These are phyloP conservation scores for Periophthalmus magnuspinnatus DNA, from an alignment of 2,797 vertebrate genomes.

Conservation along the genomic window DNA sequence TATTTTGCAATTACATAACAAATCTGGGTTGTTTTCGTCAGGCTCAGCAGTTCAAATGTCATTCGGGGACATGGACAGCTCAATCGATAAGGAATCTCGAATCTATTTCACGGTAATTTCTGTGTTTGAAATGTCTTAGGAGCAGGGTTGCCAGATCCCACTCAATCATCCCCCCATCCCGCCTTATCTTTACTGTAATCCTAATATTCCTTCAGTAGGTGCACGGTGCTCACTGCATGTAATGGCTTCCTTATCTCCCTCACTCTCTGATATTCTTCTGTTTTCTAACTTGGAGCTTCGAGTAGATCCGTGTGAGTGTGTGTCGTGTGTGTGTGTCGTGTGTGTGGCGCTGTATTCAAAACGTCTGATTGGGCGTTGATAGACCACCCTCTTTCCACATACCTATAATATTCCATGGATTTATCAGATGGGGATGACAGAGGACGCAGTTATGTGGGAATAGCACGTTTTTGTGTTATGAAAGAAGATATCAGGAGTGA, in stretches of 20 bases:
- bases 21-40: not conserved
- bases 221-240: not conserved
- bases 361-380: slow-evolving; percentile 17
- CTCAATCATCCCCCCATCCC: not conserved
- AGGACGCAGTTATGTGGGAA: not conserved
- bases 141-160: not conserved
- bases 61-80: not conserved
- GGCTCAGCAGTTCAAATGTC: not conserved
- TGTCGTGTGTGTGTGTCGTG: slow-evolving; percentile 21
- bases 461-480: not conserved
- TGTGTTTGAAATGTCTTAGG: not conserved
- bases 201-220: slow-evolving; percentile 4
- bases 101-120: not conserved
- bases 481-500: not conserved
- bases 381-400: not conserved
- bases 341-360: slow-evolving; percentile 6
- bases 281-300: not conserved
- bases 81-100: not conserved
- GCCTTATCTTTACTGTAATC: not conserved
- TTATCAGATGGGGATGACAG: slow-evolving; percentile 6
- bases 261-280: not conserved
- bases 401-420: not conserved
- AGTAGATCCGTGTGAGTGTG: not conserved
- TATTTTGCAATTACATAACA: not conserved
- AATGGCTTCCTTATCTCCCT: not conserved